Base-by-base conservation (phyloP, 2,888 invertebrate species). In the Callyntrura sp. region DNA sequence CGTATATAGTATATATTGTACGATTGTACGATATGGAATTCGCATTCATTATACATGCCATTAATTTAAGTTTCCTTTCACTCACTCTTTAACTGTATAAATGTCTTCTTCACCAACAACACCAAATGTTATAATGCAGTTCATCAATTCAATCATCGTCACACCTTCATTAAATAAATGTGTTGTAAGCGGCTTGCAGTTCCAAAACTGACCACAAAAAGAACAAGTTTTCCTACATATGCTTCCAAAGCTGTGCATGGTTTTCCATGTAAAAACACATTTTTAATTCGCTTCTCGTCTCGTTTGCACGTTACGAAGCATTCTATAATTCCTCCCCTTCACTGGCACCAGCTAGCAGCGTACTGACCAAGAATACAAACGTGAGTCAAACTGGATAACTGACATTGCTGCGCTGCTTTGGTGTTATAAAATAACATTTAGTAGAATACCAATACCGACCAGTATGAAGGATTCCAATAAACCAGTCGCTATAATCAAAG, bases 171-270 rank as follows among this genome's bases (percentile, higher is more conserved):
- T n/a, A n/a, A n/a, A n/a, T n/a, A n/a, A n/a, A n/a, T n/a, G n/a
- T n/a, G n/a, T n/a, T n/a, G n/a, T n/a, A n/a, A n/a, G n/a, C n/a
- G n/a, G n/a, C 20, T 60, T 14, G 25, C 3, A 25, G 9, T 70
- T 70, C 70, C 70, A 70, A 43, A 43, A 70, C 70, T 70, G 45
- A 70, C 70, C 70, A 20, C 70, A 43, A 70, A 70, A 20, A 20
- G n/a, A 17, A 70, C 17, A 70, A 70, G 12, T 70, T 70, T 70
- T 70, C 70, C 70, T 70, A 9, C 23, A 70, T 14, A 20, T 12
- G 65, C 65, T 65, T 62, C 28, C 28, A 65, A 65, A 65, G 28
- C 65, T 14, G n/a, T n/a, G 28, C 4, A 17, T 12, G 62, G 5
- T 12, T 45, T 70, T 17, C 70, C 9, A 8, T 20, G n/a, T n/a